Evolutionary conservation across 2,797 vertebrate species (phyloP).

Genomic region (Myripristis murdjan): DNA sequence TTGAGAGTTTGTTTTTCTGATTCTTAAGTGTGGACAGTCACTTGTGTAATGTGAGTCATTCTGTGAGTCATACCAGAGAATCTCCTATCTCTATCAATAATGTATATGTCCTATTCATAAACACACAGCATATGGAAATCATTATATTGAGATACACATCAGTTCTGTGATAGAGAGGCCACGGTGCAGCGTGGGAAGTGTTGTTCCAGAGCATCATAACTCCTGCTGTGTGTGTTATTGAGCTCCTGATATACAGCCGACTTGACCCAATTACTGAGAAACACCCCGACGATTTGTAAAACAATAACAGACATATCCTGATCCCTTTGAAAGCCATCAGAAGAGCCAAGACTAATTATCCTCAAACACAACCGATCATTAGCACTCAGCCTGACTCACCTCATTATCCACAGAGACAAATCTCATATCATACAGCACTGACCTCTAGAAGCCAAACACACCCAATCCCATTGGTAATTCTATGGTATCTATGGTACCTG

Average conservation of each 20-base stretch:
- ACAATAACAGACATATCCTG: constrained; percentile 50
- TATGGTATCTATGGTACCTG: constrained; percentile 35
- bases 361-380: constrained; percentile 57
- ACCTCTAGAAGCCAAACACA: constrained; percentile 30
- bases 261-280: constrained; percentile 35
- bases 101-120: neutral
- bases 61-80: neutral
- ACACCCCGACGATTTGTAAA: constrained; percentile 40
- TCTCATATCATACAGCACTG: constrained; percentile 43
- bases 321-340: constrained; percentile 36
- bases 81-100: neutral
- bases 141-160: neutral
- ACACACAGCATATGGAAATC: neutral
- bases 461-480: constrained; percentile 25
- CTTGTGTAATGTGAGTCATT: neutral
- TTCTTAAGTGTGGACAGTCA: too few species aligned
- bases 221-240: neutral
- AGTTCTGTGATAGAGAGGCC: neutral
- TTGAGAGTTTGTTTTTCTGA: neutral
- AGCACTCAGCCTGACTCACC: constrained; percentile 44
- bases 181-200: neutral
- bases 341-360: constrained; percentile 60
- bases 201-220: neutral
- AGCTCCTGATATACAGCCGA: neutral
- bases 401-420: constrained; percentile 55